Percentiles rank a stretch among this genome's conserved stretches.
Evolutionary conservation across 2,797 vertebrate species (phyloP).

Genomic region (Tiaroga cobitis): DNA sequence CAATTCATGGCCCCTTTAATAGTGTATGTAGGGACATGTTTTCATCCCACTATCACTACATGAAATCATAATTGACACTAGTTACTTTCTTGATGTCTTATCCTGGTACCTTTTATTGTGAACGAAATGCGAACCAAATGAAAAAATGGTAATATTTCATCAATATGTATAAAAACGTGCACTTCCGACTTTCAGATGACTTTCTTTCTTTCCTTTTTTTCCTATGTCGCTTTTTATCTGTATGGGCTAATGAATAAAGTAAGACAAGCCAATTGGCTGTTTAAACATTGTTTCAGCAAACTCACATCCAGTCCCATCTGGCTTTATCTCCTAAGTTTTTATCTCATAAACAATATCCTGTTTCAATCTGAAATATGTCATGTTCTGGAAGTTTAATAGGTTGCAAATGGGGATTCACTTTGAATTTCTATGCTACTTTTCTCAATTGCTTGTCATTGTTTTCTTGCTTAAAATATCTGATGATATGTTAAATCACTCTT

Average conservation of each 20-base stretch:
- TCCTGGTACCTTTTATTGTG: neutral
- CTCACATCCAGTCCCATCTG: neutral
- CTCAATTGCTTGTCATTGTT: neutral
- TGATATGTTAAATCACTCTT: neutral
- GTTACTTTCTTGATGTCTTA: neutral
- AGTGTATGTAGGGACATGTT: neutral
- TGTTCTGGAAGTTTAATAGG: neutral
- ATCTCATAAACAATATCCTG: neutral
- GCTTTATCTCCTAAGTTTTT: neutral
- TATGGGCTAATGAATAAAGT: neutral
- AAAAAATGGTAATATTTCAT: neutral
- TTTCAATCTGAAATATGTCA: neutral
- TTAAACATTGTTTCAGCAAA: neutral
- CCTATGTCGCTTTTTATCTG: neutral
- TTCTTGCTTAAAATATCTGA: slow-evolving; percentile 9
- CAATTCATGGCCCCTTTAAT: neutral
- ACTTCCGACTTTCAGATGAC: neutral
- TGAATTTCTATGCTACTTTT: neutral
- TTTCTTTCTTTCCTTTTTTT: neutral
- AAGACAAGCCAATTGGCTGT: neutral
- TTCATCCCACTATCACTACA: neutral
- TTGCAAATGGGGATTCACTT: neutral
- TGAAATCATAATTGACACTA: neutral
- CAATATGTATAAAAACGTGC: neutral
- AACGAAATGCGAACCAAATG: too few species aligned